These are phyloP conservation scores for Drosophila melanocephala DNA, from an alignment of 2,888 invertebrate genomes.

Conservation along the genomic window DNA sequence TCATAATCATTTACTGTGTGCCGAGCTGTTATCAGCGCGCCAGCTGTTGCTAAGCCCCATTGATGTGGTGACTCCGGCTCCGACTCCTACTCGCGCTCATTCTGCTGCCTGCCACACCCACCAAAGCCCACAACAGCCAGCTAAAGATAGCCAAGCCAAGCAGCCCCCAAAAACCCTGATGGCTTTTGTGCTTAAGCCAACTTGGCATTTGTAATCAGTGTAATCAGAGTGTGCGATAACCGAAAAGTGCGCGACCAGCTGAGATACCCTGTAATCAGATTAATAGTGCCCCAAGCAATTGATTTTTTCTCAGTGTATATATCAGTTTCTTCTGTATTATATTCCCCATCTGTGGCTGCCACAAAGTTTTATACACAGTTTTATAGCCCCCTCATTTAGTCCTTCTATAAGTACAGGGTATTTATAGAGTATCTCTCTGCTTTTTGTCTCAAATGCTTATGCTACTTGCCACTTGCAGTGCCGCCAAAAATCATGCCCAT, in stretches of 20 bases:
- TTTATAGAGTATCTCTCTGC: background rate
- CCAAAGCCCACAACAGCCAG: conserved; percentile 13
- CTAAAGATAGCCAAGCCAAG: conserved; percentile 26
- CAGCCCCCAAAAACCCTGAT: conserved; percentile 35
- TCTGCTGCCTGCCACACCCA: conserved; percentile 49
- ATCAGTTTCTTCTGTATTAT: background rate
- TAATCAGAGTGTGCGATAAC: background rate
- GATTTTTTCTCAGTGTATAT: background rate
- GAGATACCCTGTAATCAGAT: background rate
- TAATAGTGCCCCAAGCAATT: no score
- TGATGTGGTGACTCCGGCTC: conserved; percentile 49
- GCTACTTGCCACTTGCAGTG: conserved; percentile 86
- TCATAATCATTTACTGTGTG: conserved; percentile 68
- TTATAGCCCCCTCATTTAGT: rapidly evolving
- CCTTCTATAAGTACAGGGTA: background rate
- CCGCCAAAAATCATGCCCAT: conserved; percentile 94
- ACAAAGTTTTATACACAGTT: background rate
- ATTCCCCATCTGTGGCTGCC: background rate
- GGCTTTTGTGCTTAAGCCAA: conserved; percentile 69
- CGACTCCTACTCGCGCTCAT: background rate
- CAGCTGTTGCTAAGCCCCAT: conserved; percentile 79
- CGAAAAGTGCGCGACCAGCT: background rate
- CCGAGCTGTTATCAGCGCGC: conserved; percentile 56
- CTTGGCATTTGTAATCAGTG: conserved; percentile 66
- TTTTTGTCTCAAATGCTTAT: conserved; percentile 26